Percentiles rank a stretch among this genome's conserved stretches.
These are phyloP conservation scores for Zaprionus kolodkinae DNA, from an alignment of 1,140 invertebrate species.

Conservation along the genomic window DNA sequence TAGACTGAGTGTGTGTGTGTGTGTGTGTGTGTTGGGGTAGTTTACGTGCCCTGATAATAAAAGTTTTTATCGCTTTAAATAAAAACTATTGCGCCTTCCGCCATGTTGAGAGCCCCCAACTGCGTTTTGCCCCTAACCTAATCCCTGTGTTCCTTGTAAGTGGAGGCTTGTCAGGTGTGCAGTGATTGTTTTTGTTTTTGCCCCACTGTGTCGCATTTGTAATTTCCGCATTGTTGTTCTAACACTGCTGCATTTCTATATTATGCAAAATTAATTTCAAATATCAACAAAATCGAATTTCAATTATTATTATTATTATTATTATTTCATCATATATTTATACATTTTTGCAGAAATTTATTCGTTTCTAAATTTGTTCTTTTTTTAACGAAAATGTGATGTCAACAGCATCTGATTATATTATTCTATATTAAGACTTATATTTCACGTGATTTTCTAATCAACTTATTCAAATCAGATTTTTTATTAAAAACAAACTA, in stretches of 20 bases:
- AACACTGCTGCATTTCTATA: not conserved
- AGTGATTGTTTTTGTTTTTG: not conserved
- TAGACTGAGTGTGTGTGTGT: constrained; percentile 27
- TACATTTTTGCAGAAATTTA: not conserved
- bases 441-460: not conserved
- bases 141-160: not conserved
- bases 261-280: not conserved
- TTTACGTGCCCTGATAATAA: constrained; percentile 62
- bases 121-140: constrained; percentile 6
- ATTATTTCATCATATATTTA: not conserved
- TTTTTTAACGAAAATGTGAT: not conserved
- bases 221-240: constrained; percentile 2
- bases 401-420: not conserved
- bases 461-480: too few relatives aligned
- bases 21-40: constrained; percentile 4
- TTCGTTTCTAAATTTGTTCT: not conserved
- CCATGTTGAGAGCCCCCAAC: not conserved
- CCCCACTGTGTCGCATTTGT: not conserved
- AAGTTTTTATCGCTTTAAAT: constrained; percentile 76
- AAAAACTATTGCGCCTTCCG: constrained; percentile 38
- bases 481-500: not conserved
- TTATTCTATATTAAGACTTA: not conserved
- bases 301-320: too few relatives aligned
- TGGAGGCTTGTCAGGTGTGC: not conserved
- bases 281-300: not conserved